phyloP scores from a whole-genome alignment of 2,888 invertebrate genomes.

The Diaprepes abbreviatus region DNA sequence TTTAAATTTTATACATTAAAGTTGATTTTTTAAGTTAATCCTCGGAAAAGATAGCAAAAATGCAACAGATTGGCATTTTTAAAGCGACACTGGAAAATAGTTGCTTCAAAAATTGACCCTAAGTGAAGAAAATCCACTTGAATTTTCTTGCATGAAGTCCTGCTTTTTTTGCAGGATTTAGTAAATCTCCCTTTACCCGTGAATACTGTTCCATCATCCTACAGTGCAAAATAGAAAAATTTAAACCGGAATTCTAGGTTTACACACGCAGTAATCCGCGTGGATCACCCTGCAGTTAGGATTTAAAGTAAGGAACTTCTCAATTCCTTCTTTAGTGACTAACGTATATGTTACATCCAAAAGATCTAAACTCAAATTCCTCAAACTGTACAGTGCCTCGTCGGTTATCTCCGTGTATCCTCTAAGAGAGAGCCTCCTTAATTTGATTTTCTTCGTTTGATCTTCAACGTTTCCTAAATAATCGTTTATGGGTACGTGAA shows the following conservation, averaged over 20 bases:
- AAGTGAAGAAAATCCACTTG: too few relatives aligned
- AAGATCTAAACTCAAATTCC: slow-evolving; percentile 59
- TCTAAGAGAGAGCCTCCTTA: slow-evolving; percentile 59
- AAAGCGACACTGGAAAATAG: too few relatives aligned
- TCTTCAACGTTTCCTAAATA: background rate
- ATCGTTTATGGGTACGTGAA: background rate
- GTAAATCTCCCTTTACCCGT: too few relatives aligned
- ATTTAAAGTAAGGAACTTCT: slow-evolving; percentile 72
- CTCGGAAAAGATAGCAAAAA: too few relatives aligned
- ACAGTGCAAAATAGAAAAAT: too few relatives aligned
- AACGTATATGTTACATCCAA: slow-evolving; percentile 79
- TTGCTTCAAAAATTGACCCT: too few relatives aligned
- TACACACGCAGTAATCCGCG: slow-evolving; percentile 60
- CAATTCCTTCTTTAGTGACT: slow-evolving; percentile 74
- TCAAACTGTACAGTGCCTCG: slow-evolving; percentile 54
- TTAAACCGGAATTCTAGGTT: slow-evolving; percentile 47
- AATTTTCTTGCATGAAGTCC: too few relatives aligned
- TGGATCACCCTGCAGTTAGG: slow-evolving; percentile 73
- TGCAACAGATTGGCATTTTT: too few relatives aligned
- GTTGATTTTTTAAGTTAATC: too few relatives aligned
- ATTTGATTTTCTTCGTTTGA: slow-evolving; percentile 41
- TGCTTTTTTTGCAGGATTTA: too few relatives aligned
- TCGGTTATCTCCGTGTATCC: slow-evolving; percentile 61
- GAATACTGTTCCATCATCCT: too few relatives aligned
- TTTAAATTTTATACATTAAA: too few relatives aligned